Conservation (phyloP, 2,888 invertebrate species). For the Pediacus dermestoides region DNA sequence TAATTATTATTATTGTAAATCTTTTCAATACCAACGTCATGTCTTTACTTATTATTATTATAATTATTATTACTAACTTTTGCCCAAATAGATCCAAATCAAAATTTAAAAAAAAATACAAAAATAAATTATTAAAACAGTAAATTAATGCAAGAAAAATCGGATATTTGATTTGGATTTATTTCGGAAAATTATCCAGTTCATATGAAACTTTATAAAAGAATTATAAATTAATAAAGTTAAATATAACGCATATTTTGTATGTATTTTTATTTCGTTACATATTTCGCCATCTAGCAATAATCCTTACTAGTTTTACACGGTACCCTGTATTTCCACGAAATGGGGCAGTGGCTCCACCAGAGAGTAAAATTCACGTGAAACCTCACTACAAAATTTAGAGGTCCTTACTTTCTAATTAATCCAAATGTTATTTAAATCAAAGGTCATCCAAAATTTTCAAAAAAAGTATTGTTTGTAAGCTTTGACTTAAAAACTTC, state of each 20-base stretch:
- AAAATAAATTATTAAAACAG: slow-evolving; percentile 28
- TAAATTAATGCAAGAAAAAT: slow-evolving; percentile 25
- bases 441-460: no score
- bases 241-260: slow-evolving; percentile 48
- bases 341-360: no score
- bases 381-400: no score
- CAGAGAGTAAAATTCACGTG: no score
- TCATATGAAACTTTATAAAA: slow-evolving; percentile 53
- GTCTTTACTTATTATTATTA: slow-evolving; percentile 41
- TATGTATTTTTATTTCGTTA: slow-evolving; percentile 6
- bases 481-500: no score
- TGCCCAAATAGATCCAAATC: slow-evolving; percentile 44
- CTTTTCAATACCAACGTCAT: slow-evolving; percentile 37
- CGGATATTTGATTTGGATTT: slow-evolving; percentile 43
- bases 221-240: slow-evolving; percentile 53
- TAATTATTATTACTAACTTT: slow-evolving; percentile 39
- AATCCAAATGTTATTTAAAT: no score
- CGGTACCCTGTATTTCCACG: no score
- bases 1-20: slow-evolving; percentile 35
- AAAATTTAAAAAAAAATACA: slow-evolving; percentile 33
- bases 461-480: no score
- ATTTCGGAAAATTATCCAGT: slow-evolving; percentile 47
- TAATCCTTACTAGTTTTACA: no score
- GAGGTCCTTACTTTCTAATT: no score
- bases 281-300: no score